A percentile compares a stretch with the other conserved stretches of the same genome.
Evolutionary conservation across 92 coral and sea anemone genomes (phyloP).

Genomic region (Palythoa grandis): DNA sequence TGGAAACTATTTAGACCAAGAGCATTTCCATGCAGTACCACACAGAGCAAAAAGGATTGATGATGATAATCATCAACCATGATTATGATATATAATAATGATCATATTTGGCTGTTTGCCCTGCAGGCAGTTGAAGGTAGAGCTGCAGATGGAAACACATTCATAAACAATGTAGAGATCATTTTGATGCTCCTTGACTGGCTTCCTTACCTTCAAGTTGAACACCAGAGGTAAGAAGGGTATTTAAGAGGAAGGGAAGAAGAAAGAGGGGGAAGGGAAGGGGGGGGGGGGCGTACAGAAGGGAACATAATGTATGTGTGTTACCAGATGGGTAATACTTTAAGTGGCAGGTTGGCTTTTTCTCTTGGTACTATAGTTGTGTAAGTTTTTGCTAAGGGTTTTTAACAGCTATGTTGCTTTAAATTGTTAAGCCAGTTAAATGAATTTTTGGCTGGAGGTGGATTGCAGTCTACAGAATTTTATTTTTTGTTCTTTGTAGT

Average conservation of each 20-base stretch:
- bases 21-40: no score
- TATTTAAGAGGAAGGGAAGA: no score
- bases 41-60: no score
- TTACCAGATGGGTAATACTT: neutral
- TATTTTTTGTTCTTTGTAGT: no score
- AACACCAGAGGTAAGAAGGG: constrained; percentile 69
- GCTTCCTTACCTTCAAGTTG: constrained; percentile 66
- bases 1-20: no score
- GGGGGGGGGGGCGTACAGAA: neutral
- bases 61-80: no score
- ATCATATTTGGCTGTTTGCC: neutral
- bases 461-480: no score
- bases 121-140: constrained; percentile 78
- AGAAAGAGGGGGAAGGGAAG: neutral
- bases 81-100: neutral
- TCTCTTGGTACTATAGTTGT: no score
- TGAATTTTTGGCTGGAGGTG: no score
- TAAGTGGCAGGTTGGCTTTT: neutral
- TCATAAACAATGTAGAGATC: constrained; percentile 83
- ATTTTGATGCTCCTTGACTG: constrained; percentile 76
- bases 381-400: no score
- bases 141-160: constrained; percentile 57
- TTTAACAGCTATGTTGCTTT: no score
- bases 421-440: no score
- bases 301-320: neutral